A percentile compares a stretch with the other conserved stretches of the same genome.
phyloP scores from a whole-genome alignment of 2,113 vertebrate genomes.

The Cyanoramphus novaezelandiae region DNA sequence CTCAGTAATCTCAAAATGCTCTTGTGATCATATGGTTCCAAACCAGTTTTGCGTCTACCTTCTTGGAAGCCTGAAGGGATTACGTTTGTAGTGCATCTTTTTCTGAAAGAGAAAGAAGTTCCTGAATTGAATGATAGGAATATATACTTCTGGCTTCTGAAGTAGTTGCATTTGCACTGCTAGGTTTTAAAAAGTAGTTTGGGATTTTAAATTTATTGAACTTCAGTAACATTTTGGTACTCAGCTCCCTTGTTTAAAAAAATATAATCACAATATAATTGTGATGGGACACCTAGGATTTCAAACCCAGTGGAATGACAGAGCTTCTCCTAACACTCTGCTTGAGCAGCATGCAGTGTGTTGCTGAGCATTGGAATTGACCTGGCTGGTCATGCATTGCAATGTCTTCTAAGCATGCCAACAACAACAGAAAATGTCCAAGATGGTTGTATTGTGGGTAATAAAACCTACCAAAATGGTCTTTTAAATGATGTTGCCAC shows the following conservation, averaged over 20 bases:
- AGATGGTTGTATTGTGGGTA: constrained; percentile 62
- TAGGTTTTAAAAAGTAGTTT: not conserved
- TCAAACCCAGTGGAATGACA: not conserved
- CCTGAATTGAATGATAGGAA: not conserved
- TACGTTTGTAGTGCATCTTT: not conserved
- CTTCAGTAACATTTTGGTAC: not conserved
- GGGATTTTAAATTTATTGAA: not conserved
- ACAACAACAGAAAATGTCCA: constrained; percentile 58
- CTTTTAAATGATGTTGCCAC: constrained; percentile 62
- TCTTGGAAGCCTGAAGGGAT: not conserved
- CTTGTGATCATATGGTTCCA: not conserved
- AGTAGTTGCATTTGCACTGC: not conserved
- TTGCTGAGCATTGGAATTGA: constrained; percentile 14
- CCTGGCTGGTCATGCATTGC: constrained; percentile 31
- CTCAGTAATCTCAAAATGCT: not conserved
- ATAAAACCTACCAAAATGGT: constrained; percentile 59
- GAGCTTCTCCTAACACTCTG: not conserved
- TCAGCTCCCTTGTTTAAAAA: not conserved
- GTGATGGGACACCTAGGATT: not conserved
- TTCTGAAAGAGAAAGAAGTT: not conserved
- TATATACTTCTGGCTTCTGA: not conserved
- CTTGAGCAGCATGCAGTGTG: not conserved
- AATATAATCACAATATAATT: not conserved
- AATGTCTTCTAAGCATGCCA: constrained; percentile 52
- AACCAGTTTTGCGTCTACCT: not conserved